phyloP scores from a whole-genome alignment of 2,797 vertebrate genomes.

The Trachops cirrhosus region DNA sequence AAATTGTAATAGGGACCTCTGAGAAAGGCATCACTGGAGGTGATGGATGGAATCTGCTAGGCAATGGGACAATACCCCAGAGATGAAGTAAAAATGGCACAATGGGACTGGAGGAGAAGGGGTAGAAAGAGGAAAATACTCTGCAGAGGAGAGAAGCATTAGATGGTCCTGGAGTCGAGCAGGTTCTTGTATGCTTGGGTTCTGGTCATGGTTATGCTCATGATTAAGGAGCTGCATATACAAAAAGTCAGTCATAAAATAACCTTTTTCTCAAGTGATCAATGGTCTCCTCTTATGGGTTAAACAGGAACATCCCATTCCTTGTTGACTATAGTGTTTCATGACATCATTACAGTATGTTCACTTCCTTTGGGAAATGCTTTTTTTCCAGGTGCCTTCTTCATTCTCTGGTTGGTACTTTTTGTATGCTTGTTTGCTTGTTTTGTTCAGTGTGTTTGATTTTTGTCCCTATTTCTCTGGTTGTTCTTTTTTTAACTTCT shows the following conservation, averaged over 20 bases:
- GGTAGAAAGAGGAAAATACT: accelerated
- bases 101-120: background rate
- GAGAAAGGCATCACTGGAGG: background rate
- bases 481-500: background rate
- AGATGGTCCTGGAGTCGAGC: accelerated
- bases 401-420: accelerated
- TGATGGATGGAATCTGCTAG: background rate
- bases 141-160: background rate
- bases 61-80: too few species aligned
- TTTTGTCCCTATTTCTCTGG: background rate
- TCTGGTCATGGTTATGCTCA: background rate
- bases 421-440: background rate
- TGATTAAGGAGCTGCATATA: background rate
- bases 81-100: background rate
- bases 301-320: background rate
- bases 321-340: accelerated
- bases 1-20: background rate
- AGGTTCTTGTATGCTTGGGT: too few species aligned
- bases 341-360: accelerated
- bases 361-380: too few species aligned
- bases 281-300: background rate
- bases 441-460: background rate
- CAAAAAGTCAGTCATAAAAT: background rate
- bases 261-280: background rate
- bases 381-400: background rate